These are phyloP conservation scores for Acleris holmiana DNA, from an alignment of 2,888 invertebrate genomes.

Conservation along the genomic window DNA sequence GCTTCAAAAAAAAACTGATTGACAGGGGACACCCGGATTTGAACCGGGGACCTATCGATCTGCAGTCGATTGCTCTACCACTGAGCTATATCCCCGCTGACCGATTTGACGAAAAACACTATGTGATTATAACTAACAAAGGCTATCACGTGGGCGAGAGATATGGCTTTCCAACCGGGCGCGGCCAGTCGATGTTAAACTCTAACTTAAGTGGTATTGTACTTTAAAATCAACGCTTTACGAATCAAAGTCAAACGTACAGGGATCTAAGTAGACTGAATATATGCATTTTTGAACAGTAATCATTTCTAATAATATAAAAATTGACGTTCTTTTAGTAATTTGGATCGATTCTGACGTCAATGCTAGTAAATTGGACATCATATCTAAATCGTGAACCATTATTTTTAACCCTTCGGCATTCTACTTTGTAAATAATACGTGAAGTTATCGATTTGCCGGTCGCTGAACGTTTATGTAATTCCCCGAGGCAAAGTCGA, in stretches of 20 bases:
- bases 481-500: too few species aligned
- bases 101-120: not conserved
- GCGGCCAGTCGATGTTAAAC: slow-evolving; percentile 17
- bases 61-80: slow-evolving; percentile 83
- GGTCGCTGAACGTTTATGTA: too few species aligned
- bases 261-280: slow-evolving; percentile 4
- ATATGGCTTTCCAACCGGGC: slow-evolving; percentile 24
- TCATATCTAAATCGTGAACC: too few species aligned
- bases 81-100: slow-evolving; percentile 72
- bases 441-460: too few species aligned
- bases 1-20: slow-evolving; percentile 8
- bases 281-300: slow-evolving; percentile 9
- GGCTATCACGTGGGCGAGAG: slow-evolving; percentile 29
- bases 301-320: not conserved
- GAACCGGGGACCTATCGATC: slow-evolving; percentile 82
- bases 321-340: not conserved
- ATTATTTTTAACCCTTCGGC: too few species aligned
- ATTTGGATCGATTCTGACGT: not conserved
- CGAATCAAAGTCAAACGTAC: slow-evolving; percentile 1
- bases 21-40: slow-evolving; percentile 46
- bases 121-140: slow-evolving; percentile 24
- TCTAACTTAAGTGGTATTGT: not conserved
- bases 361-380: too few species aligned
- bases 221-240: not conserved
- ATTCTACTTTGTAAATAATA: too few species aligned